Evolutionary conservation across 2,888 invertebrate genomes (phyloP), one percentile per base, ranked within the genome.

Genomic region (Dolomedes plantarius): DNA sequence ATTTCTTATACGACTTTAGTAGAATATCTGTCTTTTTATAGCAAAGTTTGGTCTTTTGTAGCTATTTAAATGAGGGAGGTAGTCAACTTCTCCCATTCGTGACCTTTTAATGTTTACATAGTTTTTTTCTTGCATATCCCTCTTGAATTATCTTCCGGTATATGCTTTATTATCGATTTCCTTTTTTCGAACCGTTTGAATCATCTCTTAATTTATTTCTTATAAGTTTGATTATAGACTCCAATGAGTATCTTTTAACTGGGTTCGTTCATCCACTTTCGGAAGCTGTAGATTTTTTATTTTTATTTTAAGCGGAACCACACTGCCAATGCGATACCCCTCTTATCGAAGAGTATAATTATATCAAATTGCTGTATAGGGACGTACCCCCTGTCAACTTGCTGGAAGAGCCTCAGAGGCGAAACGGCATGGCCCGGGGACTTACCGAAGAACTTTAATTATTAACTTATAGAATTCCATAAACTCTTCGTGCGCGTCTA

Each of bases 401-500:
- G 16, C 56, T 46, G 13, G 23, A 23, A 56, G 23, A 56, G 56
- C 19, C 19, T n/a, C n/a, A n/a, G n/a, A n/a, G n/a, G n/a, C 23
- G 16, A 6, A 16, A 16, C 56, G 56, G 23, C 56, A 11, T 56
- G 23, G 23, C 56, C 23, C 23, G 23, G 56, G 56, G 56, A 56
- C 23, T 56, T 56, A 56, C 56, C 23, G 23, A 36, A 77, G 46
- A 68, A 71, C 56, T 67, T 71, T 78, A 78, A 78, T 78, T 78
- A 41, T 31, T 36, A 71, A 36, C 32, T 41, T 46, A 73, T 56
- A 74, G 74, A 81, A 81, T 81, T 74, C 81, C 67, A 73, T 80
- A 80, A 80, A 80, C 80, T 50, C 73, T 27, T 36, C 28, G 71
- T 65, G 29, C 72, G 23, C 72, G 71, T 41, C 56, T 46, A 50